Evolutionary conservation across 1,140 invertebrate species (phyloP).

Genomic region (Mactra quadrangularis): DNA sequence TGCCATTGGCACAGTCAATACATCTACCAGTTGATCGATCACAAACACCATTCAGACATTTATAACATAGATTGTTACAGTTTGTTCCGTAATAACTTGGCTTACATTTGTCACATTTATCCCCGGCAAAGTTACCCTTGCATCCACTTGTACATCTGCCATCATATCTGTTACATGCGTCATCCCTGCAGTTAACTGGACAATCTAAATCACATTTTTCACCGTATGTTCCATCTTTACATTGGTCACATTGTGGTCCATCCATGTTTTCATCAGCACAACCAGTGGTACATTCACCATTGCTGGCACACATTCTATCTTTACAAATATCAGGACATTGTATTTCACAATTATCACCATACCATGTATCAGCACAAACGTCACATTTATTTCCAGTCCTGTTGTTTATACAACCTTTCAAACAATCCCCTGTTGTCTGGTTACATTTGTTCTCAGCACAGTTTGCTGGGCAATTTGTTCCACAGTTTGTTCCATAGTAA

Average conservation of each 20-base stretch:
- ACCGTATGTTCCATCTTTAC: not conserved
- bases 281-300: not conserved
- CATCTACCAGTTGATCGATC: not conserved
- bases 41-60: not conserved
- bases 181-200: not conserved
- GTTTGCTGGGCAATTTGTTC: not conserved
- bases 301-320: not conserved
- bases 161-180: not conserved
- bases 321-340: not conserved
- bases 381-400: not conserved
- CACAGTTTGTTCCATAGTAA: not conserved
- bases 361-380: not conserved
- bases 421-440: not conserved
- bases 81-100: not conserved
- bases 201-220: not conserved
- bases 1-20: not conserved
- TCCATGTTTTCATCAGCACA: not conserved
- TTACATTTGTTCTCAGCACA: not conserved
- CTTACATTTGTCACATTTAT: not conserved
- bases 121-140: not conserved
- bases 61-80: not conserved
- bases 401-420: not conserved
- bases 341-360: not conserved
- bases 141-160: not conserved
- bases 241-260: not conserved